Evolutionary conservation across 2,113 vertebrate genomes (phyloP).

Genomic region (Eidolon helvum): DNA sequence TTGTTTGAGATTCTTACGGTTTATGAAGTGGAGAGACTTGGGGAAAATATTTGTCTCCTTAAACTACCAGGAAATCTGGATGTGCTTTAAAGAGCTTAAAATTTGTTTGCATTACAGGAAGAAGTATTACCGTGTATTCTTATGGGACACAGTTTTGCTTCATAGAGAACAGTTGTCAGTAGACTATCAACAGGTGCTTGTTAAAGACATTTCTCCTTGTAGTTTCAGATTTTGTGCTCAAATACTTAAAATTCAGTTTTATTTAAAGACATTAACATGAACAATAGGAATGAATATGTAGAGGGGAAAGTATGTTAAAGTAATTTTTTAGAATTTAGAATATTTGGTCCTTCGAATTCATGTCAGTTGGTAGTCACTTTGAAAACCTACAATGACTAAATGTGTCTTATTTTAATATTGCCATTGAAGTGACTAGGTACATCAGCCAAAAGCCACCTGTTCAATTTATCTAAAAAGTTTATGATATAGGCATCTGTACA

Average conservation of each 20-base stretch:
- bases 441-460: neutral
- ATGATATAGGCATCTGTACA: constrained; percentile 12
- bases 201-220: neutral
- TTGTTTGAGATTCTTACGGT: constrained; percentile 18
- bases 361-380: neutral
- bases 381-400: neutral
- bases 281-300: neutral
- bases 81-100: constrained; percentile 24
- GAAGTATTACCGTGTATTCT: neutral
- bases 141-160: neutral
- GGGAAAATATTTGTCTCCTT: constrained; percentile 36
- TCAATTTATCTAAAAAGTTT: constrained; percentile 33
- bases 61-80: constrained; percentile 39
- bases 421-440: neutral
- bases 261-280: neutral
- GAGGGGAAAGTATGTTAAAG: neutral
- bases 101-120: constrained; percentile 10
- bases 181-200: neutral
- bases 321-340: neutral
- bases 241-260: neutral
- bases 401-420: neutral
- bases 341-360: constrained; percentile 23
- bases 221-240: neutral
- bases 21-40: constrained; percentile 55
- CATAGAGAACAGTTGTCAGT: neutral